Base-by-base conservation (phyloP, 2,888 invertebrate species). In the Sarcophaga caerulescens region DNA sequence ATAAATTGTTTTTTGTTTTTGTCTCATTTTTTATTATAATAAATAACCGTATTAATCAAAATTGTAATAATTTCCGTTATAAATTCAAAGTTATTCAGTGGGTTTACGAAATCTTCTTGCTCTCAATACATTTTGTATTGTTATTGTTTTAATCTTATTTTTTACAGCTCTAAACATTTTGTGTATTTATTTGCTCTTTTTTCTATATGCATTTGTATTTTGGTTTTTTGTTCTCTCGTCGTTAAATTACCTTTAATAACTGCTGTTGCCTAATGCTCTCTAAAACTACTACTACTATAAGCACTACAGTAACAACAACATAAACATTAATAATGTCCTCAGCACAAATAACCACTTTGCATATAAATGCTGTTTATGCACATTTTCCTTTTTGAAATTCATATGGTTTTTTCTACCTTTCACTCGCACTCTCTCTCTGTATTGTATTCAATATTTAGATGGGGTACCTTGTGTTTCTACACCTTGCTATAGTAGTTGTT, bases 331-430 rank as follows among this genome's bases (percentile, higher is more conserved):
- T 35, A 35, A 19, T 81, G 75, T 59, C 71, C 65, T 45, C 71
- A 65, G 25, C 77, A 59, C 63, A 78, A 70, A 78, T 69, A 81
- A 78, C 65, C 70, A 81, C 81, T 85, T 85, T 82, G 75, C 75
- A 82, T 85, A 82, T 62, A 78, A 78, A 71, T 82, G 81, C 71
- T 85, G 78, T 70, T 78, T 65, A 65, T 85, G 81, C 78, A 70
- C 44, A 81, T 79, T 85, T 81, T 73, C 35, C 35, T 35, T 71
- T 63, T 62, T 35, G 10, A 10, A 25, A 59, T 68, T 81, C 52
- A 52, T 35, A 59, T 17, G 25, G 23, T 44, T 66, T 12, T 52
- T 52, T 17, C 10, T 14, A 17, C 5, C 5, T 0, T 5, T 52
- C 17, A 52, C 17, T 17, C 12, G 0, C 52, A 3, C 8, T 4